phyloP scores from a whole-genome alignment of 2,113 vertebrate genomes.

The Camelus dromedarius region DNA sequence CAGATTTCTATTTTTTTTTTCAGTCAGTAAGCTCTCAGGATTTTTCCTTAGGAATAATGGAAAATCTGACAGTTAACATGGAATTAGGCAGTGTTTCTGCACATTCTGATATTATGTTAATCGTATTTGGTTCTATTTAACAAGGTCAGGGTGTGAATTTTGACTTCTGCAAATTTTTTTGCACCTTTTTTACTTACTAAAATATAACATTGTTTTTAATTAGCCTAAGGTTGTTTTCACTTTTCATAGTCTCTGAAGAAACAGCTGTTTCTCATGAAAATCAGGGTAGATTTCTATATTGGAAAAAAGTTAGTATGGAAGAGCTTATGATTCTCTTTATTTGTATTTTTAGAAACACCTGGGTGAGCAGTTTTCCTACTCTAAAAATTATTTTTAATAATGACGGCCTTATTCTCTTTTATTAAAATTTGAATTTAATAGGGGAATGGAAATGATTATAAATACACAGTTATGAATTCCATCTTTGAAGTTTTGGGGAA shows the following conservation, averaged over 20 bases:
- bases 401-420: not conserved
- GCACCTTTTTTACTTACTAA: not conserved
- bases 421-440: conserved; percentile 63
- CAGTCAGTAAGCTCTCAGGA: conserved; percentile 16
- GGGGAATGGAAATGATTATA: conserved; percentile 54
- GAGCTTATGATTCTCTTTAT: not conserved
- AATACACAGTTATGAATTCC: conserved; percentile 33
- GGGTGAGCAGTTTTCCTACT: not conserved
- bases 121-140: not conserved
- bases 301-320: conserved; percentile 21
- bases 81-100: not conserved
- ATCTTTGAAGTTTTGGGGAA: conserved; percentile 16
- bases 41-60: not conserved
- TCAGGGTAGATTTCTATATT: conserved; percentile 8
- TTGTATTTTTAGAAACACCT: conserved; percentile 36
- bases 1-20: conserved; percentile 68
- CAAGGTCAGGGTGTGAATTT: not conserved
- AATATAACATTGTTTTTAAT: conserved; percentile 20
- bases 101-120: not conserved
- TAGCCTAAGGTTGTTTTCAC: not conserved
- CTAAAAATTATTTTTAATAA: conserved; percentile 48
- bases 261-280: conserved; percentile 53
- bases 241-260: conserved; percentile 30
- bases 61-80: not conserved
- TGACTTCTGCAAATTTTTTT: not conserved